These are phyloP conservation scores for Catharus bicknelli DNA, from an alignment of 2,113 vertebrate genomes.

Conservation along the genomic window DNA sequence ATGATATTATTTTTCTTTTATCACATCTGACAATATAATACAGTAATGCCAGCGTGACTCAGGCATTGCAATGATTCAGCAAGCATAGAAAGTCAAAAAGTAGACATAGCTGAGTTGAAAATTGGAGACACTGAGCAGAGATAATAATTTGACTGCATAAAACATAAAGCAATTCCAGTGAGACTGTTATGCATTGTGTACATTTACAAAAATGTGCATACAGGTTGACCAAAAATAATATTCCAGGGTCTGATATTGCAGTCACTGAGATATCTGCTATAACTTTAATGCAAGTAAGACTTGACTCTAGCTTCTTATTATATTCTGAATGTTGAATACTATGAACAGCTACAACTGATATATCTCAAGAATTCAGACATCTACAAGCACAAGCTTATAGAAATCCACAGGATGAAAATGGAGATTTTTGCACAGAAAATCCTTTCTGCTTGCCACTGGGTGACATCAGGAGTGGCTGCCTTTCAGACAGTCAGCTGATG, in stretches of 20 bases:
- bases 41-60: conserved; percentile 3
- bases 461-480: background rate
- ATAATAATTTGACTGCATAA: background rate
- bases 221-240: background rate
- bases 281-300: background rate
- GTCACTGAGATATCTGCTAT: background rate
- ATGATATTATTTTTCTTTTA: conserved; percentile 18
- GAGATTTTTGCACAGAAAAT: background rate
- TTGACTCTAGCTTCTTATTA: background rate
- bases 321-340: background rate
- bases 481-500: background rate
- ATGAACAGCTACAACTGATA: background rate
- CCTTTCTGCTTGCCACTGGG: background rate
- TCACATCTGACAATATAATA: conserved; percentile 9
- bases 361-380: background rate
- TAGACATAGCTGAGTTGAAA: conserved; percentile 4
- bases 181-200: background rate
- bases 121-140: background rate
- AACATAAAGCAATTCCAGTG: background rate
- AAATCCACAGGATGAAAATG: background rate
- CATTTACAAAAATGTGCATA: background rate
- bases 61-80: conserved; percentile 48
- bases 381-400: background rate
- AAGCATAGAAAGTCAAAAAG: conserved; percentile 26
- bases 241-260: background rate